Base-by-base conservation (phyloP, 2,888 invertebrate species). In the Baronia brevicornis region DNA sequence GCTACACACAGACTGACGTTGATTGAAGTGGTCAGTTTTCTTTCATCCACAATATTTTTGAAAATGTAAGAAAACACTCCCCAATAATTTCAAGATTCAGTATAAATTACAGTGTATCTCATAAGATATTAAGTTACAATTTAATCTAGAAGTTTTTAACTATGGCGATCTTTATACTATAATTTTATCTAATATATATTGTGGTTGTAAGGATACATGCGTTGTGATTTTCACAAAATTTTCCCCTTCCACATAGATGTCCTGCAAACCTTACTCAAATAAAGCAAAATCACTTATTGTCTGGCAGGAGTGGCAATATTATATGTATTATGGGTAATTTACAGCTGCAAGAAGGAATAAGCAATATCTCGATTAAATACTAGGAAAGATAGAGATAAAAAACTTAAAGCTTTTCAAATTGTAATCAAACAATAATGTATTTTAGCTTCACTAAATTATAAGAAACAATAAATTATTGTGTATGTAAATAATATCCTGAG, bases 121-220 rank as follows among this genome's bases (percentile, higher is more conserved):
- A 68, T 82, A 80, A 79, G 80, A 73, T 75, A 54, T 77, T 80
- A 82, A 82, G 84, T 82, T 80, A 80, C 64, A 69, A 72, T 72
- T 35, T 79, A 82, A 79, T 79, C 75, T 80, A 80, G 79, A 67
- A 29, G 15, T 25, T 25, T 67, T 86, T 85, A 84, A 85, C 82
- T 85, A 85, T 79, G 85, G 84, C 84, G 74, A 85, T 84, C 78
- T 79, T 85, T 85, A 82, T 84, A 85, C 78, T 85, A 84, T 84
- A 85, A 85, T 86, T 84, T 86, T 86, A 85, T 86, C 84, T 87
- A 86, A 87, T 87, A 87, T 88, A 87, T 88, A 89, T 88, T 89
- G 88, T 89, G 89, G 89, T 87, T 89, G 88, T 87, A 88, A 88
- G 87, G 87, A 87, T 74, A 78, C 65, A 65, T 79, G 84, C 75